These are phyloP conservation scores for Indri indri DNA, from an alignment of 2,113 vertebrate genomes.

Conservation along the genomic window DNA sequence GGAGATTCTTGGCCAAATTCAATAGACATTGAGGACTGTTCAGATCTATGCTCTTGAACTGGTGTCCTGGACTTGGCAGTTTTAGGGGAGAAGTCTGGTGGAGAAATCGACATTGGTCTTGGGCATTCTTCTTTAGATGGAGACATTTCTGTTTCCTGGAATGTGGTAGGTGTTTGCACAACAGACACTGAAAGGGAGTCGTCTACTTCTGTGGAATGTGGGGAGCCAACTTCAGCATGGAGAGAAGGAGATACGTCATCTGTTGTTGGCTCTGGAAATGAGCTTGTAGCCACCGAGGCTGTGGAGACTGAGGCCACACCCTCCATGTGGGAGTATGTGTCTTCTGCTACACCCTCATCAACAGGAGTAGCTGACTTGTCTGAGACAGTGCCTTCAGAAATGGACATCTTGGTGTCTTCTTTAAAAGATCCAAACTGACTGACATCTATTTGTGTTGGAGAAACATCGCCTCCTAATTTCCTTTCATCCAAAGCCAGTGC, in stretches of 20 bases:
- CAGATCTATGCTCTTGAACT: slow-evolving; percentile 89
- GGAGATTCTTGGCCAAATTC: slow-evolving; percentile 94
- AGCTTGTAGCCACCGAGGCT: slow-evolving; percentile 95
- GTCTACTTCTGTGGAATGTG: slow-evolving; percentile 97
- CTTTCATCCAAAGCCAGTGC: slow-evolving; percentile 82
- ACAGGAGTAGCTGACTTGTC: slow-evolving; percentile 96
- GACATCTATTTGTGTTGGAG: slow-evolving; percentile 88
- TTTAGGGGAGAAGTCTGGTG: slow-evolving; percentile 95
- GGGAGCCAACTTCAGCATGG: slow-evolving; percentile 96
- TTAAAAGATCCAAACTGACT: slow-evolving; percentile 89
- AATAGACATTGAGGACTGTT: slow-evolving; percentile 92
- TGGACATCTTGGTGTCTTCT: slow-evolving; percentile 98
- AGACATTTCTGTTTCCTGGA: slow-evolving; percentile 96
- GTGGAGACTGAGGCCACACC: slow-evolving; percentile 95
- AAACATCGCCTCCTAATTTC: slow-evolving; percentile 85
- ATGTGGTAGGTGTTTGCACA: slow-evolving; percentile 95
- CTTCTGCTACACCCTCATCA: slow-evolving; percentile 95
- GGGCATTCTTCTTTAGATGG: slow-evolving; percentile 95
- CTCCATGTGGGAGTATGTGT: slow-evolving; percentile 95
- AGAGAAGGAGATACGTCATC: slow-evolving; percentile 95
- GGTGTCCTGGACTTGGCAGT: slow-evolving; percentile 88
- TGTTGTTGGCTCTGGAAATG: slow-evolving; percentile 95
- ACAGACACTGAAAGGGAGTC: slow-evolving; percentile 98
- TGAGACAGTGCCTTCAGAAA: slow-evolving; percentile 97
- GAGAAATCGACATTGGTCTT: slow-evolving; percentile 97